phyloP scores from a whole-genome alignment of 30 jellyfish, hydroid and myxozoan species.

The Turritopsis dohrnii region DNA sequence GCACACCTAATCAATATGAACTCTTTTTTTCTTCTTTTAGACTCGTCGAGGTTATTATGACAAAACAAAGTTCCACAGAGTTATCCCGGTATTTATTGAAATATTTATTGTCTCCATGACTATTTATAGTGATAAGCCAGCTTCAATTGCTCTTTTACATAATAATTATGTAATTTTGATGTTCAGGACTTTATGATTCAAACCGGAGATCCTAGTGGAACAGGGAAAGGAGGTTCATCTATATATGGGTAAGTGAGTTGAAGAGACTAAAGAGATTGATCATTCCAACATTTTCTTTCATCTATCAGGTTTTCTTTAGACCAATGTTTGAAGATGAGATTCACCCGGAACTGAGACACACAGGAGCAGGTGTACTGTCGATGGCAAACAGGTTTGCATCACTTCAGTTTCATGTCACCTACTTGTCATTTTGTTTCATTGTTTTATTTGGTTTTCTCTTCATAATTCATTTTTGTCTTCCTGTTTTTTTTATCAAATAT shows the following conservation, averaged over 20 bases:
- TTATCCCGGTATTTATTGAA: constrained; percentile 56
- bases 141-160: neutral
- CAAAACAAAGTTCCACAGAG: constrained; percentile 79
- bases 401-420: too few species aligned
- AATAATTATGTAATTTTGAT: neutral
- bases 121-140: neutral
- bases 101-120: neutral
- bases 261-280: too few species aligned
- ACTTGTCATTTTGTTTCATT: too few species aligned
- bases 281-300: neutral
- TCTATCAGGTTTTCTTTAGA: constrained; percentile 22
- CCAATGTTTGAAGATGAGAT: constrained; percentile 97
- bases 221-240: constrained; percentile 99
- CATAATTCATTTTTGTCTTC: neutral
- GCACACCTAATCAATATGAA: neutral
- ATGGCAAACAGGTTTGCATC: constrained; percentile 93
- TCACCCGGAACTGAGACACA: constrained; percentile 81
- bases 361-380: constrained; percentile 97
- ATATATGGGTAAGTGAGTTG: constrained; percentile 81
- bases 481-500: neutral
- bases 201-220: constrained; percentile 98
- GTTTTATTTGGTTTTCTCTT: too few species aligned
- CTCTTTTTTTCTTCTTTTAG: constrained; percentile 19
- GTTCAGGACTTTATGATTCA: constrained; percentile 88
- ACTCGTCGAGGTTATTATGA: constrained; percentile 93